Percentiles rank a stretch among this genome's conserved stretches.
phyloP scores from a whole-genome alignment of 92 coral and sea anemone species.

The Bergia puertoricense region DNA sequence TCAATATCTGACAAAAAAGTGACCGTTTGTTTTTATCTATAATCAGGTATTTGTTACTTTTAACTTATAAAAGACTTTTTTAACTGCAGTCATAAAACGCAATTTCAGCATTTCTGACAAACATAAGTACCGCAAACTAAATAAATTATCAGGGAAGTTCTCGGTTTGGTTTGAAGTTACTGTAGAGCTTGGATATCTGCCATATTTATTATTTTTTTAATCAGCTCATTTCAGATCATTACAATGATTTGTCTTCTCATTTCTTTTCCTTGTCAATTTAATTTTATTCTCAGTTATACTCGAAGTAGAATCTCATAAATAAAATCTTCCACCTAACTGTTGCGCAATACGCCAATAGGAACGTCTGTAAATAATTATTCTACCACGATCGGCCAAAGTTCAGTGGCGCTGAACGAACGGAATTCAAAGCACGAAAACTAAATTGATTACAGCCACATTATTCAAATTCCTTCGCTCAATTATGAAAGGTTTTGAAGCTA shows the following conservation, averaged over 20 bases:
- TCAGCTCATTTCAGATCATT: not conserved
- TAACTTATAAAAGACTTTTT: not conserved
- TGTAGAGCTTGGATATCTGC: not conserved
- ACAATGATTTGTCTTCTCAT: not conserved
- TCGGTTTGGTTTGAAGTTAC: not conserved
- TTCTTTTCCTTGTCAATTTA: not conserved
- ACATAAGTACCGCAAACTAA: not conserved
- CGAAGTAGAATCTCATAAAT: not conserved
- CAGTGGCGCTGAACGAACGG: not conserved
- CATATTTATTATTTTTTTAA: not conserved
- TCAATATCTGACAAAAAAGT: no score
- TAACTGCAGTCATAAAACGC: not conserved
- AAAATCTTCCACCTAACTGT: not conserved
- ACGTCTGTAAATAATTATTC: not conserved
- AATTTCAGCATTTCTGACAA: slow-evolving; percentile 11
- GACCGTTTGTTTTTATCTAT: no score
- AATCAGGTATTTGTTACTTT: no score
- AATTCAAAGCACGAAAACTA: not conserved
- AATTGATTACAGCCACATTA: not conserved
- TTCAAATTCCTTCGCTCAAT: not conserved
- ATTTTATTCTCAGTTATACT: not conserved
- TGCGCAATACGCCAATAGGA: not conserved
- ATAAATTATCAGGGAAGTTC: not conserved
- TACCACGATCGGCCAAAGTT: not conserved
- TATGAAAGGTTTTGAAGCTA: not conserved